These are phyloP conservation scores for Prolemur simus DNA, from an alignment of 2,113 vertebrate species.

Conservation along the genomic window DNA sequence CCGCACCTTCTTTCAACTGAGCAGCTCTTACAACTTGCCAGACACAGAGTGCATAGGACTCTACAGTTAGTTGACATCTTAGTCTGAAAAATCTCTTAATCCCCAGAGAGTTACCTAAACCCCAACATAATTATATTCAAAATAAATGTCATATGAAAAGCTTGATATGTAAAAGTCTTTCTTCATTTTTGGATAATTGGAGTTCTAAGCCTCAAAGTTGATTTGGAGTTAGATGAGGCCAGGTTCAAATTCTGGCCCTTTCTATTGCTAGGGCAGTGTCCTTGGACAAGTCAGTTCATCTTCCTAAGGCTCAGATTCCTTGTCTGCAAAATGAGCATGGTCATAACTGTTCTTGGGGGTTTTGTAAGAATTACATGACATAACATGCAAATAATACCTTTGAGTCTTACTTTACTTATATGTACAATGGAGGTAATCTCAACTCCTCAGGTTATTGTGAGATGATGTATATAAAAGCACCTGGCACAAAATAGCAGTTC, in stretches of 20 bases:
- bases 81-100: conserved; percentile 4
- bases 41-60: not conserved
- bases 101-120: not conserved
- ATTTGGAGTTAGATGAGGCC: not conserved
- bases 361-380: not conserved
- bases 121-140: conserved; percentile 6
- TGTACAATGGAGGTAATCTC: not conserved
- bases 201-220: not conserved
- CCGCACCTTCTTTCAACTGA: not conserved
- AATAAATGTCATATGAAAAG: conserved; percentile 16
- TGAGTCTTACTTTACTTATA: not conserved
- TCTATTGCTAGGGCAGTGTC: not conserved
- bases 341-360: not conserved
- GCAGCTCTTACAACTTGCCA: not conserved
- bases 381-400: not conserved
- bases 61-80: not conserved
- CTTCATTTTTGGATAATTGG: not conserved
- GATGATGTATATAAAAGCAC: not conserved
- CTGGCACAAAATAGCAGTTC: not conserved
- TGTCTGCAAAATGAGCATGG: not conserved
- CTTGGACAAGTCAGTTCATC: not conserved
- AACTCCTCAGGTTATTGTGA: not conserved
- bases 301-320: not conserved
- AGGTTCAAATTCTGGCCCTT: not conserved
- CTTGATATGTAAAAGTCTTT: not conserved